A percentile compares a stretch with the other conserved stretches of the same genome.
These are phyloP conservation scores for Perca fluviatilis DNA, from an alignment of 2,113 vertebrate species.

Conservation along the genomic window DNA sequence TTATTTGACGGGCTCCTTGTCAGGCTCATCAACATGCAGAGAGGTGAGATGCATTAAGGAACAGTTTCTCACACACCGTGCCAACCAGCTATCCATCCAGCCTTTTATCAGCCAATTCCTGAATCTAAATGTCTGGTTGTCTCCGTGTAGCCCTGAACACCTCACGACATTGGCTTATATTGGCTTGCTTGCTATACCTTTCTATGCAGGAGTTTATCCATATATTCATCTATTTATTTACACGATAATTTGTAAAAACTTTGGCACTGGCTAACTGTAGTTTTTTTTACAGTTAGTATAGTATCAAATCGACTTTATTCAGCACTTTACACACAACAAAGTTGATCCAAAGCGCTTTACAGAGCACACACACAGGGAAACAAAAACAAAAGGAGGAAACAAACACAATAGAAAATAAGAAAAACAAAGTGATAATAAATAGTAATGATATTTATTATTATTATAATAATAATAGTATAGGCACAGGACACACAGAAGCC, in stretches of 20 bases:
- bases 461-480: too few relatives aligned
- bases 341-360: too few relatives aligned
- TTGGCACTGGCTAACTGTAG: neutral
- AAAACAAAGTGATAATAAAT: too few relatives aligned
- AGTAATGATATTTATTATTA: too few relatives aligned
- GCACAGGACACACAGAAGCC: too few relatives aligned
- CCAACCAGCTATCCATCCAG: conserved; percentile 3
- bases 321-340: too few relatives aligned
- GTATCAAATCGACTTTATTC: too few relatives aligned
- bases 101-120: conserved; percentile 11
- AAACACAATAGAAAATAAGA: too few relatives aligned
- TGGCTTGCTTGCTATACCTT: neutral
- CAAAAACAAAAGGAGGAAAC: too few relatives aligned
- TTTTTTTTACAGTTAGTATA: neutral
- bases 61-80: conserved; percentile 1
- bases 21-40: conserved; percentile 42
- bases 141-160: neutral
- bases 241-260: neutral
- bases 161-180: neutral
- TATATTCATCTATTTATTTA: neutral
- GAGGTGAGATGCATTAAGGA: neutral
- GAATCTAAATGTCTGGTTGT: conserved; percentile 16
- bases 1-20: neutral
- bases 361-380: too few relatives aligned
- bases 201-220: too few relatives aligned